Base-by-base conservation (phyloP, 2,797 vertebrate genomes). In the Enteromius treurensis region DNA sequence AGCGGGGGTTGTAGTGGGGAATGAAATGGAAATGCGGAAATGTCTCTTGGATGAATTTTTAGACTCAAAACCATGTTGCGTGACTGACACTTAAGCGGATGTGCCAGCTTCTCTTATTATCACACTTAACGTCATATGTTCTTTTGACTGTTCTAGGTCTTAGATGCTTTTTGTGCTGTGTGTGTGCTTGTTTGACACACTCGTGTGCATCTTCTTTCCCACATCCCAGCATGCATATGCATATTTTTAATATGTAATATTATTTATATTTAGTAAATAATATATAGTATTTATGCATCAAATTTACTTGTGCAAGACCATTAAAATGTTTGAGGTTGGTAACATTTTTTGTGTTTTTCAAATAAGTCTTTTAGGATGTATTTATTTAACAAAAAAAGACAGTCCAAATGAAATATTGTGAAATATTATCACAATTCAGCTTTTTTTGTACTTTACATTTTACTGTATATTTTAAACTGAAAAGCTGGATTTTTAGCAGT, bases 1-100 rank as follows among this genome's bases (percentile, higher is more conserved):
- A 58, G 75, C 15, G 53, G 82, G 75, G 82, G 74, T 62, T 77
- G 75, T 58, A 68, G 73, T 45, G 62, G 37, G 81, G 23, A 82
- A 82, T 82, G 60, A 76, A 47, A 42, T 76, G 15, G 73, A 76
- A 76, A 76, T 77, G 49, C 32, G 34, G 62, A 82, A 78, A 51
- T 83, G 82, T 77, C 73, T 77, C 17, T n/a, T 40, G 5, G 79
- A 40, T 71, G 10, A 32, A 80, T 70, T 58, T 58, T 70, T 71
- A 69, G 67, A 71, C 23, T 45, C 21, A 80, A 58, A 70, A 32
- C 15, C 37, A 71, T 58, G 67, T 71, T 70, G 10, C n/a, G 23
- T 80, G 67, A 70, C 51, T 80, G 53, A 71, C 79, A 42, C 67
- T 42, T n/a, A 9, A 58, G 67, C 37, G 37, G 65, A 80, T 29